Conservation (phyloP, 2,797 vertebrate genomes). For the Tiaroga cobitis region DNA sequence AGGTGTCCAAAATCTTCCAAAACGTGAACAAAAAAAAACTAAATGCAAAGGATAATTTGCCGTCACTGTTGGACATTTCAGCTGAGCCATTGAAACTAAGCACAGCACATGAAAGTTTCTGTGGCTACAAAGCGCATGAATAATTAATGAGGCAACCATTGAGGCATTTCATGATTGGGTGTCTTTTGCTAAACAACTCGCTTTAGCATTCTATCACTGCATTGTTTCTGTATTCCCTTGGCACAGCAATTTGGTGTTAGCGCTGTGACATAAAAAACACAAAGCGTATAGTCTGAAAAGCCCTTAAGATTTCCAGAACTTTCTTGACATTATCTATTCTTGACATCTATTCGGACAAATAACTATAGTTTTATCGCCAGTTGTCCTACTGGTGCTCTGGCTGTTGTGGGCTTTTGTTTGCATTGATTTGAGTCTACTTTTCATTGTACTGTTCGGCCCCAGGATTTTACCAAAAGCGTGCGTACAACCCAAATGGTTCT, state of each 20-base stretch:
- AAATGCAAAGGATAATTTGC: neutral
- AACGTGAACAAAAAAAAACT: neutral
- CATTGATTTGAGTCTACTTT: slow-evolving; percentile 7
- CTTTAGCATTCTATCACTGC: neutral
- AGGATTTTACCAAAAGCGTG: slow-evolving; percentile 51
- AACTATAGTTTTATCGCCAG: neutral
- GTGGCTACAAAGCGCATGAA: neutral
- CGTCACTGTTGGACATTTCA: neutral
- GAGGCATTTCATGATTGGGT: neutral
- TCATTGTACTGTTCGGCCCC: slow-evolving; percentile 9
- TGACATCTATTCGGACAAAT: slow-evolving; percentile 26
- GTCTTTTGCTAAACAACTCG: slow-evolving; percentile 8
- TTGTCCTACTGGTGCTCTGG: slow-evolving; percentile 10
- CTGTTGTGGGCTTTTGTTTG: neutral
- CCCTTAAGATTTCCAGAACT: slow-evolving; percentile 2
- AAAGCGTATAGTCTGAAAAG: neutral
- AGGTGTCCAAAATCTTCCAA: neutral
- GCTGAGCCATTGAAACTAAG: neutral
- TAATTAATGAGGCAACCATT: slow-evolving; percentile 15
- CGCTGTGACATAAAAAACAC: neutral
- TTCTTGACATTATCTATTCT: too few species aligned
- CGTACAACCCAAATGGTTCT: slow-evolving; percentile 38
- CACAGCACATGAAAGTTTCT: neutral
- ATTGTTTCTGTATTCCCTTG: neutral
- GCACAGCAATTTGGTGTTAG: neutral